Percentiles rank a stretch among this genome's conserved stretches.
Conservation (phyloP, 2,888 invertebrate species). For the Poecilus cupreus region DNA sequence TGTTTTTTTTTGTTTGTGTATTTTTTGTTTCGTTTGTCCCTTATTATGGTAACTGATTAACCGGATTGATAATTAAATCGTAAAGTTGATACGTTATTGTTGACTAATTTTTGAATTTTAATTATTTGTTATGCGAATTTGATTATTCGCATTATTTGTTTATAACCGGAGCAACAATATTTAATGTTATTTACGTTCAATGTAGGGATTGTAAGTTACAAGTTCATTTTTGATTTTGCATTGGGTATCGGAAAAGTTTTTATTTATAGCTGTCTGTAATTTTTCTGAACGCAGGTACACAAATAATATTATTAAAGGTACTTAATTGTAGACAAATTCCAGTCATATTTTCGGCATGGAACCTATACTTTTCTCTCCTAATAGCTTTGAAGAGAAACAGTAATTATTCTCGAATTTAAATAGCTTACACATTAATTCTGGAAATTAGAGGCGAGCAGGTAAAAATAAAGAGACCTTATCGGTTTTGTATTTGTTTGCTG, state of each 20-base stretch:
- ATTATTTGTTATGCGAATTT: too few relatives aligned
- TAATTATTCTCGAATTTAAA: slow-evolving; percentile 40
- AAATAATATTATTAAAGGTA: slow-evolving; percentile 29
- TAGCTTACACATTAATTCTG: slow-evolving; percentile 39
- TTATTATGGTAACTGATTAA: background rate
- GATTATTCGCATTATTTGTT: too few relatives aligned
- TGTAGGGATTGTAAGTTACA: background rate
- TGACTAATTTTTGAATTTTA: too few relatives aligned
- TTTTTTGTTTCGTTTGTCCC: background rate
- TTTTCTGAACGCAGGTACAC: background rate
- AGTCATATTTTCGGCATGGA: slow-evolving; percentile 29
- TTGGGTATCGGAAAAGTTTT: background rate
- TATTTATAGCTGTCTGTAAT: slow-evolving; percentile 2
- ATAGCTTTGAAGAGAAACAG: slow-evolving; percentile 24
- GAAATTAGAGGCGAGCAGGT: slow-evolving; percentile 27
- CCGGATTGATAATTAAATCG: background rate
- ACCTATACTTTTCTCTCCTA: slow-evolving; percentile 40
- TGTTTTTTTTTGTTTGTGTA: slow-evolving; percentile 2
- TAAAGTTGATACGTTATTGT: background rate
- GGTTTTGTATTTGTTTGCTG: slow-evolving; percentile 18
- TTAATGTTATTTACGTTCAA: too few relatives aligned
- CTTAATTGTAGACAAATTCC: slow-evolving; percentile 35
- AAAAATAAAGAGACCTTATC: slow-evolving; percentile 12
- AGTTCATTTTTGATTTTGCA: too few relatives aligned
- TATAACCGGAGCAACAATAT: too few relatives aligned